phyloP scores from a whole-genome alignment of 1,140 invertebrate genomes.

The Atta cephalotes region DNA sequence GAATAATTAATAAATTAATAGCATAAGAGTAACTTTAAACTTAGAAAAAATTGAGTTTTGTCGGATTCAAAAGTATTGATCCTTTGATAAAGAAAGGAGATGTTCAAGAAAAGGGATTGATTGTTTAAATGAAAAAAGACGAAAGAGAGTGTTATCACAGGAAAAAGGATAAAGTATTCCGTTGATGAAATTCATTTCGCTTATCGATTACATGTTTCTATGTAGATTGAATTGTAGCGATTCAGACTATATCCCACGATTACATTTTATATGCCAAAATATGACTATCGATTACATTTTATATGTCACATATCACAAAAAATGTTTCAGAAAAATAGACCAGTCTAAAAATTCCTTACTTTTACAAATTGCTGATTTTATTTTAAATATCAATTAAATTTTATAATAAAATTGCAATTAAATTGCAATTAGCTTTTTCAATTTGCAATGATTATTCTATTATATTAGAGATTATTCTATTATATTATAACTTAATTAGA shows the following conservation, averaged over 20 bases:
- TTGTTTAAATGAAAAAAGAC: not conserved
- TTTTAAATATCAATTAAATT: slow-evolving; percentile 18
- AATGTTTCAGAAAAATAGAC: slow-evolving; percentile 16
- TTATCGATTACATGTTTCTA: slow-evolving; percentile 39
- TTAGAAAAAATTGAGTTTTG: too few species aligned
- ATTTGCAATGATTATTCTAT: not conserved
- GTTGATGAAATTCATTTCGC: slow-evolving; percentile 44
- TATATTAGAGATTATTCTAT: not conserved
- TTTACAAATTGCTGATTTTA: not conserved
- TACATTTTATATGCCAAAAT: slow-evolving; percentile 14
- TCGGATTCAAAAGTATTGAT: not conserved
- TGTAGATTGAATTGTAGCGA: slow-evolving; percentile 30
- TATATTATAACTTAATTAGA: slow-evolving; percentile 22
- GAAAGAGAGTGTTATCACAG: slow-evolving; percentile 14
- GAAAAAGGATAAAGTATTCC: not conserved
- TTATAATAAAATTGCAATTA: not conserved
- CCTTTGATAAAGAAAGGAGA: not conserved
- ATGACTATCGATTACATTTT: slow-evolving; percentile 47
- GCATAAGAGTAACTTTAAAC: not conserved
- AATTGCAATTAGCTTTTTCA: not conserved
- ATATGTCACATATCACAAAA: not conserved
- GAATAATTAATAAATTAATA: not conserved
- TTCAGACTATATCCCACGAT: slow-evolving; percentile 30
- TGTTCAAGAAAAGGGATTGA: not conserved
- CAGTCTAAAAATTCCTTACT: not conserved